Base-by-base conservation (phyloP, 2,888 invertebrate genomes). In the Leptothorax acervorum region DNA sequence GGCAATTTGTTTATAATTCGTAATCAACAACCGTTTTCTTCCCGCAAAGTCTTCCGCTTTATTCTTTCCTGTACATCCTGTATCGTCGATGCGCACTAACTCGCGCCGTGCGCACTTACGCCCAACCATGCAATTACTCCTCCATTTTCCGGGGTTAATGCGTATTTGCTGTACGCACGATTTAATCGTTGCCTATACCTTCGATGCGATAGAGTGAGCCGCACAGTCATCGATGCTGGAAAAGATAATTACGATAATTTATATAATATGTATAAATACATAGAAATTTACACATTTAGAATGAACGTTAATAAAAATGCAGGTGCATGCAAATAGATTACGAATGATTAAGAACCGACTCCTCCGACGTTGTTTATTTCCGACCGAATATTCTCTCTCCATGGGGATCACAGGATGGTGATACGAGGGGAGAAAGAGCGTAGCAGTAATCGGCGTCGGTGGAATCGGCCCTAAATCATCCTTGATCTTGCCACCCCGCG, bases 141-240 rank as follows among this genome's bases (percentile, higher is more conserved):
- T 81, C 48, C 42, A 68, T 78, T 83, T 78, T 42, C 65, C 63
- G 42, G 73, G 76, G 85, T 82, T 83, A 83, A 87, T 78, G 76
- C 83, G 42, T 73, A 55, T 85, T 85, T 76, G 75, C 60, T 79
- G 76, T 81, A 78, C 57, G 35, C 39, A 45, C 65, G 35, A 57
- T 60, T 70, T 75, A 82, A 82, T 63, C 39, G 28, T 75, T 65
- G 35, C 28, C 15, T 11, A 55, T 11, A 55, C 31, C 55, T 71
- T 28, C 28, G 28, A 28, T 18, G 11, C 45, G 35, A 28, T 48
- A 48, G 28, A 57, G 11, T 42, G 12, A 70, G 2, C 31, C 31
- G 35, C 23, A n/a, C 23, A 18, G 6, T 35, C 51, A 62, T 39
- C 12, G 48, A n/a, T 3, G 12, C n/a, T 55, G 15, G n/a, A 45